Evolutionary conservation across 2,797 vertebrate genomes (phyloP).

Genomic region (Iguana delicatissima): DNA sequence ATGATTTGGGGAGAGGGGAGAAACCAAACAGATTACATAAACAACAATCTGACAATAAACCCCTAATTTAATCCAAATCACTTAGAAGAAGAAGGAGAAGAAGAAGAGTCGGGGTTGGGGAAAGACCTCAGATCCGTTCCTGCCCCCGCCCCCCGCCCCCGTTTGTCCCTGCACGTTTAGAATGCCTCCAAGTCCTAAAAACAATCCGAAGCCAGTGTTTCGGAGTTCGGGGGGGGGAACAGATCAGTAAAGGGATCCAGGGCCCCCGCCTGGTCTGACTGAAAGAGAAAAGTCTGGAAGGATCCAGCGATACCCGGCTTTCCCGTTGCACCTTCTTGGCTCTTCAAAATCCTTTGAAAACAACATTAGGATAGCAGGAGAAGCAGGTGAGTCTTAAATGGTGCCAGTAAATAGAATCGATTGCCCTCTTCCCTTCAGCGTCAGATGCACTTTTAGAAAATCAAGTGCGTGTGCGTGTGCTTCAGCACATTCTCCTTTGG

Average conservation of each 20-base stretch:
- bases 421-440: conserved; percentile 45
- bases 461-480: neutral
- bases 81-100: neutral
- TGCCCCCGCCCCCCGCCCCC: neutral
- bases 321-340: conserved; percentile 11
- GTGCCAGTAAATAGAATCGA: conserved; percentile 29
- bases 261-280: conserved; percentile 28
- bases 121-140: neutral
- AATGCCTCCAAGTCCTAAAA: neutral
- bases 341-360: conserved; percentile 59
- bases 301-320: conserved; percentile 18
- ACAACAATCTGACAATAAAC: too few relatives aligned
- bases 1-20: neutral
- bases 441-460: conserved; percentile 40
- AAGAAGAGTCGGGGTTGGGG: neutral
- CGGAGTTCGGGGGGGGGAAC: neutral
- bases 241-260: neutral
- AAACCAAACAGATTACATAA: neutral
- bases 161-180: neutral
- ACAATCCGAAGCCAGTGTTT: neutral
- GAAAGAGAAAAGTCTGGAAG: conserved; percentile 11
- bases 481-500: conserved; percentile 30
- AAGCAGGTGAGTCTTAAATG: conserved; percentile 62
- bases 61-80: neutral
- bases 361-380: conserved; percentile 47